Base-by-base conservation (phyloP, 2,113 vertebrate genomes). In the Notarius quadriscutis region DNA sequence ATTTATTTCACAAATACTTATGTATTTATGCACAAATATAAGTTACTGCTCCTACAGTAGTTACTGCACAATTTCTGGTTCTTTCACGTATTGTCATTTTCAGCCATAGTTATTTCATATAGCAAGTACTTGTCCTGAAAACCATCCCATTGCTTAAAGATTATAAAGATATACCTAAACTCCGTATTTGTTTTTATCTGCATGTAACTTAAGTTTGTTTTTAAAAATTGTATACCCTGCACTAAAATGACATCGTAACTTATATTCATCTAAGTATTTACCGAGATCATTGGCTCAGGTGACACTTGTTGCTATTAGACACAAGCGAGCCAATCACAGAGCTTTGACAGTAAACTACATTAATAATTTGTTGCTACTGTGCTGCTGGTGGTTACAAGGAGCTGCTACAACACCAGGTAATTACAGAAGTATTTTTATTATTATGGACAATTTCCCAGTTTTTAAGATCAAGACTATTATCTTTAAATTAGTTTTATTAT, bases 301-400 rank as follows among this genome's bases (percentile, higher is more conserved):
- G 90, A 92, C 87, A 87, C 50, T 86, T 84, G 95, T 95, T 94
- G 93, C 95, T 89, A 93, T 91, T 93, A 89, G 89, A 93, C 91
- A 85, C 87, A 50, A 81, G 91, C 72, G 84, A 88, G 55, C 88
- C 89, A 80, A 85, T 83, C 84, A 74, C 69, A 81, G 58, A 53
- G 82, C 69, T 88, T 41, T 79, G 81, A 80, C 22, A 85, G 83
- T 50, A 22, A 60, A 50, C 79, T 93, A 4, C 89, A 94, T 94
- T 89, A 94, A 94, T 91, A 58, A 95, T 91, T 15, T 27, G 51
- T 50, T 63, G 41, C 57, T 85, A 18, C 55, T 57, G 63, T 67
- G 51, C 77, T 69, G 75, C 57, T 67, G 67, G 15, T 60, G 69
- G 83, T 57, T 74, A 69, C 81, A 81, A 27, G 69, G 51, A 74